These are phyloP conservation scores for Alexandromys fortis DNA, from an alignment of 2,113 vertebrate genomes.

Conservation along the genomic window DNA sequence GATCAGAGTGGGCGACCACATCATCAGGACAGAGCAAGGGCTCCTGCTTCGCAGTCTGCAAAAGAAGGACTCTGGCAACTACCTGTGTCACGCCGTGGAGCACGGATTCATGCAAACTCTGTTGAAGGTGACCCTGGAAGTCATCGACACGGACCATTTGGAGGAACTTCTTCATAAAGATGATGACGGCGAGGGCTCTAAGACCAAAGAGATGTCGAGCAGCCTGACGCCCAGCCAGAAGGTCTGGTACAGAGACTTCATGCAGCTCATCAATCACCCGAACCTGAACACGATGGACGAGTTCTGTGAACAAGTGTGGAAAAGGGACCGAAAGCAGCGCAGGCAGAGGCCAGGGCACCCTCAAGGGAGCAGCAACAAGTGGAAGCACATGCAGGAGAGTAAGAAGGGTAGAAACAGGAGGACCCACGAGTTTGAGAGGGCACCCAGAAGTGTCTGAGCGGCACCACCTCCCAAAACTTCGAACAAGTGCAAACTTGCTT, in stretches of 20 bases:
- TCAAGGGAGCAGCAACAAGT: conserved; percentile 91
- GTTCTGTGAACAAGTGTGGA: conserved; percentile 99
- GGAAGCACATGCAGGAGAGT: conserved; percentile 98
- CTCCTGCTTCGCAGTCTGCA: conserved; percentile 93
- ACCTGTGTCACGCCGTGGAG: conserved; percentile 96
- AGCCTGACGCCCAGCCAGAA: conserved; percentile 91
- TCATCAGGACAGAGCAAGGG: conserved; percentile 95
- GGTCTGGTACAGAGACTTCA: conserved; percentile 99
- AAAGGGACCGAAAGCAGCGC: conserved; percentile 95
- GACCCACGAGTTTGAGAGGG: conserved; percentile 98
- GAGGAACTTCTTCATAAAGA: conserved; percentile 94
- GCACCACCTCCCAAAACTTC: conserved; percentile 88
- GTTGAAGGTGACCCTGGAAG: conserved; percentile 94
- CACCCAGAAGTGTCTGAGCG: conserved; percentile 96
- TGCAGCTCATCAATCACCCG: conserved; percentile 97
- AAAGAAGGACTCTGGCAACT: conserved; percentile 92
- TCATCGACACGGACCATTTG: conserved; percentile 94
- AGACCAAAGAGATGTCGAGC: conserved; percentile 85
- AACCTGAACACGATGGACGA: conserved; percentile 98
- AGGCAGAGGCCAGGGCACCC: conserved; percentile 90
- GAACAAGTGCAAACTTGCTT: conserved; percentile 88
- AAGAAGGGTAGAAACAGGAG: conserved; percentile 98
- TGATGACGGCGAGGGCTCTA: conserved; percentile 86
- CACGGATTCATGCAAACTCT: conserved; percentile 98
- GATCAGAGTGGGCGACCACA: conserved; percentile 92